A percentile compares a stretch with the other conserved stretches of the same genome.
These are phyloP conservation scores for Hyposoter dolosus DNA, from an alignment of 2,888 invertebrate genomes.

Conservation along the genomic window DNA sequence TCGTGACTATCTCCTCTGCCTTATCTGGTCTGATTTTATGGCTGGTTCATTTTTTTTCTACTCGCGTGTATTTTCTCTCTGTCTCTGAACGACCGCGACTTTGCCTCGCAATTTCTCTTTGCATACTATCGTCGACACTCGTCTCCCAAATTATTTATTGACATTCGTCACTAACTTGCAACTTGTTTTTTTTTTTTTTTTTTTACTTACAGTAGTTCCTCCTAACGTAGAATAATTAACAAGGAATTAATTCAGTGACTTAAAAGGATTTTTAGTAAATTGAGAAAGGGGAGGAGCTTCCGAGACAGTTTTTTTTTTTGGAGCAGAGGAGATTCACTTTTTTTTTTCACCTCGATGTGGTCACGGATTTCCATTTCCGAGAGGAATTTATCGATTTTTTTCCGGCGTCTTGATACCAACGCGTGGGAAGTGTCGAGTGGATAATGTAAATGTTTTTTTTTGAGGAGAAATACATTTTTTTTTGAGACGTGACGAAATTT, in stretches of 20 bases:
- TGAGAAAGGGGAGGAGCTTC: neutral
- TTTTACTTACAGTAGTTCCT: slow-evolving; percentile 2
- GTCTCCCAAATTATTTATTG: neutral
- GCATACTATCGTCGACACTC: slow-evolving; percentile 19
- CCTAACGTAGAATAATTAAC: slow-evolving; percentile 1
- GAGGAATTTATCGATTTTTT: neutral
- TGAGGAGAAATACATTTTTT: neutral
- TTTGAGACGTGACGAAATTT: neutral
- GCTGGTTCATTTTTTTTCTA: slow-evolving; percentile 26
- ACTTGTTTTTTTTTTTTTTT: neutral
- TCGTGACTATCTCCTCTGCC: slow-evolving; percentile 34
- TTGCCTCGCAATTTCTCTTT: slow-evolving; percentile 2
- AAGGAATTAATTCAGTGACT: neutral
- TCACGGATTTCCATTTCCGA: neutral
- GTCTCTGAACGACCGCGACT: slow-evolving; percentile 1
- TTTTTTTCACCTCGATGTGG: neutral
- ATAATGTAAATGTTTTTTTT: neutral
- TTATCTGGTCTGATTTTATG: slow-evolving; percentile 24
- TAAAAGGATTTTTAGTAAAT: neutral
- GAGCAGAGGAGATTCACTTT: neutral
- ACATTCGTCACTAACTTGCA: slow-evolving; percentile 2
- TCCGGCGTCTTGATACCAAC: neutral
- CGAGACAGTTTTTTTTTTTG: neutral
- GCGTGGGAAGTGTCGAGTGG: neutral
- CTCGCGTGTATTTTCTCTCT: slow-evolving; percentile 1